Conservation (phyloP, 2,888 invertebrate species). For the Sialis fuliginosa region DNA sequence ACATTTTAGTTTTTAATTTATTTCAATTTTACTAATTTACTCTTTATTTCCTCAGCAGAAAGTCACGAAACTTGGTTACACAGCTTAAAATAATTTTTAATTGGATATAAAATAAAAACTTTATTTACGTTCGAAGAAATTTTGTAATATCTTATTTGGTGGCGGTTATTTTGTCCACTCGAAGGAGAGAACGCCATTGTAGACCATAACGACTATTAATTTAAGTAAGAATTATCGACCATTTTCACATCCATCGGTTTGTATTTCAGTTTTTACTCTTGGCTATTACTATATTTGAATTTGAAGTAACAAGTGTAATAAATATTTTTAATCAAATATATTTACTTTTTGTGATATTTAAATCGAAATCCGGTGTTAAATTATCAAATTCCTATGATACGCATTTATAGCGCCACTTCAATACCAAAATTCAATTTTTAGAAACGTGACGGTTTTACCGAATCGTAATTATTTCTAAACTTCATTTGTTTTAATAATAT, state of each 20-base stretch:
- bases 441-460: slow-evolving; percentile 8
- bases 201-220: slow-evolving; percentile 59
- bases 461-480: too few relatives aligned
- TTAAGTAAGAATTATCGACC: slow-evolving; percentile 45
- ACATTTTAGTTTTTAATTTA: slow-evolving; percentile 20
- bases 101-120: neutral
- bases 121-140: neutral
- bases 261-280: slow-evolving; percentile 27
- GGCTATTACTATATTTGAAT: neutral
- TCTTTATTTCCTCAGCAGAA: slow-evolving; percentile 9
- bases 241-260: slow-evolving; percentile 49
- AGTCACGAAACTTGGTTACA: slow-evolving; percentile 3
- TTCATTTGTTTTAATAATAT: too few relatives aligned
- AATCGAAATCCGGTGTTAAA: slow-evolving; percentile 35
- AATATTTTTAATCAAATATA: slow-evolving; percentile 3
- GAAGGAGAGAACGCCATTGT: slow-evolving; percentile 61
- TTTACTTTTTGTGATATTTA: slow-evolving; percentile 29
- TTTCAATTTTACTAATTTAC: slow-evolving; percentile 11
- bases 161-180: slow-evolving; percentile 18
- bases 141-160: neutral
- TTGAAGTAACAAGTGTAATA: neutral
- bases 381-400: slow-evolving; percentile 55
- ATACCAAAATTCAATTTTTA: slow-evolving; percentile 19
- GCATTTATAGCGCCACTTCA: slow-evolving; percentile 43
- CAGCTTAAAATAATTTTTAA: slow-evolving; percentile 6